phyloP scores from a whole-genome alignment of 53 echinoderm and acorn worm genomes.

The Crossaster papposus region DNA sequence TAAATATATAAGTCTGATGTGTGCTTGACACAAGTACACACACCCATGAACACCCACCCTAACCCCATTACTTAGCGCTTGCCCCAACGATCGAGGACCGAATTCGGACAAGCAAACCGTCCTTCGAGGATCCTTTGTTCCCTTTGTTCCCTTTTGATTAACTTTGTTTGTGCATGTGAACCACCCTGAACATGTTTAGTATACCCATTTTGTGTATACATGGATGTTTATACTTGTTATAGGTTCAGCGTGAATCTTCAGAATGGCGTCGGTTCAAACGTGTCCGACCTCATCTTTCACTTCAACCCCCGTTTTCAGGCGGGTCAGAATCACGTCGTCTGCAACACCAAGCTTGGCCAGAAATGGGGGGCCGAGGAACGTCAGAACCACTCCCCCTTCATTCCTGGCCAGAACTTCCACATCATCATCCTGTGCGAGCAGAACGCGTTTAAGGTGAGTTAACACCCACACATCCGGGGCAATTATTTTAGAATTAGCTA shows the following conservation, averaged over 20 bases:
- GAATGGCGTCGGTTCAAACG: conserved; percentile 58
- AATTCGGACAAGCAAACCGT: too few relatives aligned
- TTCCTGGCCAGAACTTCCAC: conserved; percentile 80
- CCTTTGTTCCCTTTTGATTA: too few relatives aligned
- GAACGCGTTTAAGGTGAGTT: conserved; percentile 64
- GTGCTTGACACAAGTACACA: too few relatives aligned
- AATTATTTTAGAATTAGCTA: not conserved
- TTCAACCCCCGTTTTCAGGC: conserved; percentile 65
- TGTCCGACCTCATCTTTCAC: conserved; percentile 73
- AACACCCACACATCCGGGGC: not conserved
- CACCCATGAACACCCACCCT: too few relatives aligned
- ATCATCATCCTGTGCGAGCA: conserved; percentile 82
- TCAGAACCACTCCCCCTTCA: conserved; percentile 74
- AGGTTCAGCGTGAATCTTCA: conserved; percentile 89
- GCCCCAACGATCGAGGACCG: too few relatives aligned
- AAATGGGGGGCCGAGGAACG: conserved; percentile 84
- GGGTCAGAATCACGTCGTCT: conserved; percentile 14
- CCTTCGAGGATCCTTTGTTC: too few relatives aligned
- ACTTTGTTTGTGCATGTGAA: too few relatives aligned
- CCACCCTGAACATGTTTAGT: too few relatives aligned
- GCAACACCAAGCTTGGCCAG: conserved; percentile 73
- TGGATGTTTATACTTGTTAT: too few relatives aligned
- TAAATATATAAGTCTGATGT: too few relatives aligned
- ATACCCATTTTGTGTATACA: too few relatives aligned
- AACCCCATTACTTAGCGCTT: too few relatives aligned